phyloP scores from a whole-genome alignment of 2,888 invertebrate species.

The Halocaridina rubra region DNA sequence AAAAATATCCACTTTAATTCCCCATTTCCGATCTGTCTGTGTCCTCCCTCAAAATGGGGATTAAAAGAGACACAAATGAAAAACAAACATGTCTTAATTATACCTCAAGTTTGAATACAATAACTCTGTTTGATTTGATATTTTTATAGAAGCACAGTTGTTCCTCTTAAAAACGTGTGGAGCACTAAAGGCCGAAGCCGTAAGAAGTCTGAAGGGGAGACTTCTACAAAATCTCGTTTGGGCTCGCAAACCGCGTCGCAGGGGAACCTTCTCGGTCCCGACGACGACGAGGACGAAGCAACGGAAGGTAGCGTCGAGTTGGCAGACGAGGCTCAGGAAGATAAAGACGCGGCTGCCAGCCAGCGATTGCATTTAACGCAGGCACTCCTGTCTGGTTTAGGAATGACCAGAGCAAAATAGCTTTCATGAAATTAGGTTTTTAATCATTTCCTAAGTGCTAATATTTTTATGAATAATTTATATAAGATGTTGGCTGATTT shows the following conservation, averaged over 20 bases:
- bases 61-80: too few species aligned
- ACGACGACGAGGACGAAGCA: conserved; percentile 38
- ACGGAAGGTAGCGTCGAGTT: conserved; percentile 47
- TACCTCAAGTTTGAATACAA: too few species aligned
- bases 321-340: conserved; percentile 45
- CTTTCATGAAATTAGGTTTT: too few species aligned
- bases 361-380: conserved; percentile 35
- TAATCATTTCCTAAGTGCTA: too few species aligned
- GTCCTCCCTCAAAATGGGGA: too few species aligned
- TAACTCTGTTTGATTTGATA: background rate
- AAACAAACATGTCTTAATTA: too few species aligned
- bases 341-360: background rate
- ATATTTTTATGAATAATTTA: too few species aligned
- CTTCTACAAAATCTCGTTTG: background rate
- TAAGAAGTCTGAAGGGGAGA: conserved; percentile 28
- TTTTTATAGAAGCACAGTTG: conserved; percentile 11
- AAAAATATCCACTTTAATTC: too few species aligned
- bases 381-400: conserved; percentile 37
- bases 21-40: too few species aligned
- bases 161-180: conserved; percentile 15
- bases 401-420: conserved; percentile 33
- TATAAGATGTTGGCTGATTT: too few species aligned
- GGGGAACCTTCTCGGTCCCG: background rate
- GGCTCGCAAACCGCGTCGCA: background rate
- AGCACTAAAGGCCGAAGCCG: conserved; percentile 25